Conservation (phyloP, 2,797 vertebrate genomes). For the Hemibagrus guttatus region DNA sequence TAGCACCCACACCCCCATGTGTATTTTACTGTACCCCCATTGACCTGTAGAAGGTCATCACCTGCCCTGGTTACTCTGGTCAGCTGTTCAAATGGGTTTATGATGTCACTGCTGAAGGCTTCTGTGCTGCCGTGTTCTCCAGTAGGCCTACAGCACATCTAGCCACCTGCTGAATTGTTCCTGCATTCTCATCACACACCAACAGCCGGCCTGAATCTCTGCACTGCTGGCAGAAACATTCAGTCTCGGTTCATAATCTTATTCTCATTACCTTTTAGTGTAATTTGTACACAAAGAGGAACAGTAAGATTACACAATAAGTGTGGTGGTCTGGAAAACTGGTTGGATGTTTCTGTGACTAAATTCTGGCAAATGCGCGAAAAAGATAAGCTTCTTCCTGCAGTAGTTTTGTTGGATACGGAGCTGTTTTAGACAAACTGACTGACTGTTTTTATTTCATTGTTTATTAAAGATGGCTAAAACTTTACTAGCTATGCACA, state of each 20-base stretch:
- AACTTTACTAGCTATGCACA: not conserved
- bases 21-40: slow-evolving; percentile 9
- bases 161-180: slow-evolving; percentile 31
- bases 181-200: not conserved
- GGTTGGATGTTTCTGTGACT: not conserved
- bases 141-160: not conserved
- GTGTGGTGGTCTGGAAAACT: not conserved
- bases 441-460: not conserved
- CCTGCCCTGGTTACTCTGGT: slow-evolving; percentile 37
- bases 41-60: slow-evolving; percentile 38
- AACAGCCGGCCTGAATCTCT: not conserved
- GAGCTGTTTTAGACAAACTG: not conserved
- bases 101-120: slow-evolving; percentile 32
- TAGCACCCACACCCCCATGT: not conserved
- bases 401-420: not conserved
- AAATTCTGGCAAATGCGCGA: not conserved
- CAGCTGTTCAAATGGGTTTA: slow-evolving; percentile 27
- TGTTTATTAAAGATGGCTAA: not conserved
- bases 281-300: not conserved
- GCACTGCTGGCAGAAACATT: not conserved
- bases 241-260: not conserved
- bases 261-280: not conserved
- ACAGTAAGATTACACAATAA: not conserved
- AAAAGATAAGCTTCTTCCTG: not conserved
- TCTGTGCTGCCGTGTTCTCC: slow-evolving; percentile 2